These are phyloP conservation scores for Colius striatus DNA, from an alignment of 2,113 vertebrate genomes.

Conservation along the genomic window DNA sequence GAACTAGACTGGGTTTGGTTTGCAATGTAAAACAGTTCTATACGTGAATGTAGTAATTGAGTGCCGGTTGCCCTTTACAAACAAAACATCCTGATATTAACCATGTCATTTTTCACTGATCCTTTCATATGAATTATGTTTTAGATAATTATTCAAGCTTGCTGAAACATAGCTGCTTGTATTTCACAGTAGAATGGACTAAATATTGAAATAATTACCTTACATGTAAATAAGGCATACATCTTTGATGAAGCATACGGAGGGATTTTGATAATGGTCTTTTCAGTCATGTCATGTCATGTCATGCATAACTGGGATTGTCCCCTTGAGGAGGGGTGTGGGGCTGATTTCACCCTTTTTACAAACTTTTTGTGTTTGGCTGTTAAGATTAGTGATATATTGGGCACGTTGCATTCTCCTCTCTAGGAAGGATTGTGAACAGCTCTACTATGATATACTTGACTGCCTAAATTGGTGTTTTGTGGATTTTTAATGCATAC, in stretches of 20 bases:
- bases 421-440: not conserved
- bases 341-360: not conserved
- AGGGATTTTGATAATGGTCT: not conserved
- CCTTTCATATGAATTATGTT: not conserved
- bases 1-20: not conserved
- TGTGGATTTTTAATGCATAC: not conserved
- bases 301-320: not conserved
- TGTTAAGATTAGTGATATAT: conserved; percentile 1
- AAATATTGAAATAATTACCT: conserved; percentile 28
- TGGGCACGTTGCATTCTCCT: not conserved
- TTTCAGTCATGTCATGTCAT: not conserved
- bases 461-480: conserved; percentile 24
- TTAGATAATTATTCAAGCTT: conserved; percentile 17
- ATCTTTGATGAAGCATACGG: not conserved
- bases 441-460: conserved; percentile 8
- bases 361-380: not conserved
- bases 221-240: not conserved
- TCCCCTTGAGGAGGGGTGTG: not conserved
- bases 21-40: conserved; percentile 3
- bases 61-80: not conserved
- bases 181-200: conserved; percentile 18
- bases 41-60: not conserved
- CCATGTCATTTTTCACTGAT: conserved; percentile 16
- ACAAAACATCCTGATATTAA: conserved; percentile 29
- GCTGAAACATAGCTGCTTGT: conserved; percentile 11